Percentiles rank a stretch among this genome's conserved stretches.
Evolutionary conservation across 2,888 invertebrate species (phyloP).

Genomic region (Adelphocoris suturalis): DNA sequence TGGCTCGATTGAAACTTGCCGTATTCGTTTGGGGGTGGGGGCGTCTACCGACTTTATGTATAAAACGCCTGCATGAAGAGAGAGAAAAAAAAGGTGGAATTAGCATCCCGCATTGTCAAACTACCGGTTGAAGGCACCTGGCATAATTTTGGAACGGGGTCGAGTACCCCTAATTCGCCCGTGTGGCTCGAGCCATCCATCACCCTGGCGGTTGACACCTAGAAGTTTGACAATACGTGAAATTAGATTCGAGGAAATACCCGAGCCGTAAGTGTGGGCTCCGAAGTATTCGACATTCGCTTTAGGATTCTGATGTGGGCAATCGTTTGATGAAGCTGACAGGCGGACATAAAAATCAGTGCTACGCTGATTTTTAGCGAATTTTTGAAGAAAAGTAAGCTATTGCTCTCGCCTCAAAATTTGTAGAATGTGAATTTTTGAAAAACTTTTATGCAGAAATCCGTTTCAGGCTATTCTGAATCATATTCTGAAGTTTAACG

Average conservation of each 20-base stretch:
- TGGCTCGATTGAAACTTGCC: not conserved
- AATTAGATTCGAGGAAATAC: conserved; percentile 53
- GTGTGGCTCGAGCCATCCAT: conserved; percentile 45
- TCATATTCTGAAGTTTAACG: too few species aligned
- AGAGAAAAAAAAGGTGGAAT: conserved; percentile 33
- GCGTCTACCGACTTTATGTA: conserved; percentile 7
- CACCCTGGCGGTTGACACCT: conserved; percentile 49
- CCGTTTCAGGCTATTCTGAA: too few species aligned
- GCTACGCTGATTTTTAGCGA: too few species aligned
- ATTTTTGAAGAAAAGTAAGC: too few species aligned
- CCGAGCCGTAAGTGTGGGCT: not conserved
- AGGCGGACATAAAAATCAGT: too few species aligned
- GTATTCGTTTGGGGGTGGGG: not conserved
- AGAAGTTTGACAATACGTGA: conserved; percentile 59
- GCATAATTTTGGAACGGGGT: conserved; percentile 63
- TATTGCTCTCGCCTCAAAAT: too few species aligned
- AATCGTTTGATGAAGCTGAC: not conserved
- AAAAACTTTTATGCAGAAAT: too few species aligned
- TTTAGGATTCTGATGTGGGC: not conserved
- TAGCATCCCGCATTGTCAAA: conserved; percentile 68
- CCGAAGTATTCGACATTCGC: not conserved
- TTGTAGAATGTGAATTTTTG: too few species aligned
- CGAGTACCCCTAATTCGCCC: conserved; percentile 61
- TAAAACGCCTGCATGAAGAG: conserved; percentile 60
- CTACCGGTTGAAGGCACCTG: conserved; percentile 47